A percentile compares a stretch with the other conserved stretches of the same genome.
Evolutionary conservation across 2,797 vertebrate genomes (phyloP).

Genomic region (Fringilla coelebs): DNA sequence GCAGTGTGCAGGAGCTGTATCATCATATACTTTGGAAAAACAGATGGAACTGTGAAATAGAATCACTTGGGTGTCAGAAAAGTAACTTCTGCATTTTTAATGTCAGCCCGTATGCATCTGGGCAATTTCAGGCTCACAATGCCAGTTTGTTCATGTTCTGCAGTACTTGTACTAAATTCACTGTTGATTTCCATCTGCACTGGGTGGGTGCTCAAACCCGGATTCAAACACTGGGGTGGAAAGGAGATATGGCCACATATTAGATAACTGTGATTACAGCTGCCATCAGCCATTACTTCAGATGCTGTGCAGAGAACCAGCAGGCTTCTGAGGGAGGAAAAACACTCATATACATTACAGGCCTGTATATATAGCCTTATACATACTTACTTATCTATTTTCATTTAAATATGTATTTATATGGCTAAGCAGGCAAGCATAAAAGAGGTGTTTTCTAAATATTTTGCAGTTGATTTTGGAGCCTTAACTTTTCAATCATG

Average conservation of each 20-base stretch:
- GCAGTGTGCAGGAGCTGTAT: not conserved
- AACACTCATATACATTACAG: not conserved
- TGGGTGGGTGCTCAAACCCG: not conserved
- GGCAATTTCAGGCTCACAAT: not conserved
- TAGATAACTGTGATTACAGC: not conserved
- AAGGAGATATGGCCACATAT: not conserved
- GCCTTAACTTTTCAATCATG: not conserved
- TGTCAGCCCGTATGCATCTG: not conserved
- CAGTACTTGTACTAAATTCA: not conserved
- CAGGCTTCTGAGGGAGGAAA: not conserved
- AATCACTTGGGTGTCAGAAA: constrained; percentile 17
- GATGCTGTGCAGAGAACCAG: not conserved
- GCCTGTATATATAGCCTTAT: not conserved
- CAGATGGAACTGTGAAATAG: not conserved
- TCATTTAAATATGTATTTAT: not conserved
- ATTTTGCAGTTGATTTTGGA: not conserved
- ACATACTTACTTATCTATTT: not conserved
- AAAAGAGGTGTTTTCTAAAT: not conserved
- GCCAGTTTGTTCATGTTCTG: not conserved
- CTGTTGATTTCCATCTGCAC: not conserved
- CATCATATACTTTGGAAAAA: not conserved
- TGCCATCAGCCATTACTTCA: not conserved
- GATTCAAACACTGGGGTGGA: not conserved
- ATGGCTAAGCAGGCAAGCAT: not conserved
- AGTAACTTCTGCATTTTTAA: constrained; percentile 6